A percentile compares a stretch with the other conserved stretches of the same genome.
These are phyloP conservation scores for Lycodopsis pacificus DNA, from an alignment of 2,797 vertebrate species.

Conservation along the genomic window DNA sequence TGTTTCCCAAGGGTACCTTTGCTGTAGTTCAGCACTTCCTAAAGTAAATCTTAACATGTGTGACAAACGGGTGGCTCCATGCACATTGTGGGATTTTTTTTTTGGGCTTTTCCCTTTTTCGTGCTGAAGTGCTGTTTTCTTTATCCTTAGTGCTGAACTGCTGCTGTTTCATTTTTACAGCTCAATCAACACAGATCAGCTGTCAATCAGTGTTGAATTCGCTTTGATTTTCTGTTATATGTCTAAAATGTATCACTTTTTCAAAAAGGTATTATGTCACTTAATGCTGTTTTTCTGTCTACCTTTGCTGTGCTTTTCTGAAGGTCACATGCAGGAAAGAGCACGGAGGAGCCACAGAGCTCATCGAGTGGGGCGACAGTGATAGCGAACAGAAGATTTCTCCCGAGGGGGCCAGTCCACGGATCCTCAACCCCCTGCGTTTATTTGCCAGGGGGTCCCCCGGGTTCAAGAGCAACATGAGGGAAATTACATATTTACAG, in stretches of 20 bases:
- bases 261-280: background rate
- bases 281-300: constrained; percentile 45
- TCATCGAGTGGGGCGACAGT: constrained; percentile 92
- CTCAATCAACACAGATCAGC: constrained; percentile 5
- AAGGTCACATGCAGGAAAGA: constrained; percentile 90
- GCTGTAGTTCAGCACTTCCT: constrained; percentile 13
- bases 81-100: background rate
- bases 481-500: constrained; percentile 91
- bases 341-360: constrained; percentile 83
- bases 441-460: constrained; percentile 93
- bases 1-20: constrained; percentile 15
- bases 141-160: constrained; percentile 9
- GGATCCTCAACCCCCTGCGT: constrained; percentile 92
- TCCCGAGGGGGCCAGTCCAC: constrained; percentile 88
- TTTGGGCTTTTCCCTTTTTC: background rate
- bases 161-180: constrained; percentile 16
- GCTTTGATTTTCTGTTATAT: background rate
- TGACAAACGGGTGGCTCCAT: constrained; percentile 8
- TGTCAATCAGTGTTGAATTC: constrained; percentile 13
- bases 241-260: background rate
- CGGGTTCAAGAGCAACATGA: constrained; percentile 86
- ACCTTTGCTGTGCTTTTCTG: constrained; percentile 59
- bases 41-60: constrained; percentile 19
- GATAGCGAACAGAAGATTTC: constrained; percentile 87
- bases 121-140: constrained; percentile 7